A percentile compares a stretch with the other conserved stretches of the same genome.
phyloP scores from a whole-genome alignment of 1,140 invertebrate genomes.

The Drosophila rufa region DNA sequence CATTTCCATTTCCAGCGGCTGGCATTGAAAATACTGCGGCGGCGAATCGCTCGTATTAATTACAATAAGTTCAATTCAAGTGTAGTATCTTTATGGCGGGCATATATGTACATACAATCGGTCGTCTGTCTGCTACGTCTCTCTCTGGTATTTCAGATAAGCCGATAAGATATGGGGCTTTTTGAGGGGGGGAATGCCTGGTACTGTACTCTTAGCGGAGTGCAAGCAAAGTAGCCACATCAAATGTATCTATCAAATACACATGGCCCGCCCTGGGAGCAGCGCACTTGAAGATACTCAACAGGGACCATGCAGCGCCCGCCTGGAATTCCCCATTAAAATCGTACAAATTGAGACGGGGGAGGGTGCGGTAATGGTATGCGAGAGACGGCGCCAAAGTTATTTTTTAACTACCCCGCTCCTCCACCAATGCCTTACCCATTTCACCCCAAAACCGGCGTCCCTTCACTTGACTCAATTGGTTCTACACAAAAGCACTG shows the following conservation, averaged over 20 bases:
- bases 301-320: conserved; percentile 24
- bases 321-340: conserved; percentile 56
- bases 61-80: conserved; percentile 71
- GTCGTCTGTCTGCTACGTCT: conserved; percentile 37
- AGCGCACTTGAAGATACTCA: conserved; percentile 50
- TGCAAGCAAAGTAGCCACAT: conserved; percentile 28
- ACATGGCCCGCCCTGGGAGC: conserved; percentile 32
- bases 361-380: conserved; percentile 10
- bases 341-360: conserved; percentile 25
- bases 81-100: conserved; percentile 59
- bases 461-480: conserved; percentile 36
- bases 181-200: too few species aligned
- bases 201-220: conserved; percentile 4
- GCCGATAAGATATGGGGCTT: conserved; percentile 61
- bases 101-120: conserved; percentile 27
- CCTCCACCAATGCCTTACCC: background rate
- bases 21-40: conserved; percentile 39
- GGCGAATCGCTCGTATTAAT: conserved; percentile 61
- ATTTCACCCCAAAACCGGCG: conserved; percentile 19
- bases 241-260: conserved; percentile 40
- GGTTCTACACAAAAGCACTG: conserved; percentile 35
- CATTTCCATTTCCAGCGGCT: conserved; percentile 54
- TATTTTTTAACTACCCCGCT: conserved; percentile 25
- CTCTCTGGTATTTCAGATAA: conserved; percentile 70
- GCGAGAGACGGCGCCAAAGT: conserved; percentile 55